phyloP scores from a whole-genome alignment of 2,797 vertebrate species.

The Mormyrus proboscirostris region DNA sequence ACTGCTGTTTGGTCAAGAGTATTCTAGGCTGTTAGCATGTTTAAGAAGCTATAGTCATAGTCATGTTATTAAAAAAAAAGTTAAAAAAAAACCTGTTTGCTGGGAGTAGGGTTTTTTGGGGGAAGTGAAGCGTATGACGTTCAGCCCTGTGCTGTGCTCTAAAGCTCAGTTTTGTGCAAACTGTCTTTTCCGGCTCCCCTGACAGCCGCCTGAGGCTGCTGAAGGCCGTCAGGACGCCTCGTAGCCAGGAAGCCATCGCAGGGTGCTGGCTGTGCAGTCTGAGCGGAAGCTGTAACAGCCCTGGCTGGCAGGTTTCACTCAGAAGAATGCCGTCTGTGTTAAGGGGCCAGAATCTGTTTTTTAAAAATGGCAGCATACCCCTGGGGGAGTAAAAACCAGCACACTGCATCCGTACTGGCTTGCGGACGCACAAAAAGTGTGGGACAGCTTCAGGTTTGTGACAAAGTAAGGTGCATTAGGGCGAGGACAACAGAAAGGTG shows the following conservation, averaged over 20 bases:
- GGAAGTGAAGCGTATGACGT: not conserved
- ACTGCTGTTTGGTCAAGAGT: not conserved
- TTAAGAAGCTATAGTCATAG: not conserved
- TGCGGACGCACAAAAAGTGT: not conserved
- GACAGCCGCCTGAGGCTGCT: not conserved
- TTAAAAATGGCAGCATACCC: not conserved
- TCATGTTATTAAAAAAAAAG: not conserved
- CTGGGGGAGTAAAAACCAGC: not conserved
- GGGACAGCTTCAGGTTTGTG: not conserved
- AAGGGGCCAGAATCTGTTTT: not conserved
- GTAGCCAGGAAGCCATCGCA: not conserved
- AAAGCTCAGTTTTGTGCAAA: not conserved
- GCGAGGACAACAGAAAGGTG: not conserved
- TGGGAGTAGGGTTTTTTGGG: not conserved
- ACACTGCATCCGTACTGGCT: not conserved
- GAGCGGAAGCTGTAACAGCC: not conserved
- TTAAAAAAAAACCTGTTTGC: not conserved
- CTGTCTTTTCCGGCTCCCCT: not conserved
- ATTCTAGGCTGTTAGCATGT: not conserved
- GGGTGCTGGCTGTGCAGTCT: not conserved
- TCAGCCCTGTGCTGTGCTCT: not conserved
- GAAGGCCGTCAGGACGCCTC: not conserved
- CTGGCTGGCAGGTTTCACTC: not conserved
- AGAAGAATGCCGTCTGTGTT: not conserved
- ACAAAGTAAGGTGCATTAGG: not conserved